Evolutionary conservation across 2,113 vertebrate genomes (phyloP), one percentile per base, ranked within the genome.

Genomic region (Cairina moschata): DNA sequence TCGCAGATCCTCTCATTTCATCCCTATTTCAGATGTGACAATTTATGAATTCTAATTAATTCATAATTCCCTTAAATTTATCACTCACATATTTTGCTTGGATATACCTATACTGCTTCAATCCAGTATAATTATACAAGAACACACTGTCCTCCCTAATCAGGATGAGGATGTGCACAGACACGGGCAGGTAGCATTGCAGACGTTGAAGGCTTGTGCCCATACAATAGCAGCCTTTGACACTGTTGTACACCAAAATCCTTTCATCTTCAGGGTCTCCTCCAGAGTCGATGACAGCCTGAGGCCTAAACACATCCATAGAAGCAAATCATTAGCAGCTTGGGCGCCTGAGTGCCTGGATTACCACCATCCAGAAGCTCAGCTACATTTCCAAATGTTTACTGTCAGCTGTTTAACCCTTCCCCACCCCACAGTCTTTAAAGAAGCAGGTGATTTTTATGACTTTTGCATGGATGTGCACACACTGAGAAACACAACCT

Each of bases 61-160:
- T 73, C 1, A 11, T 25, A 1, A 25, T 58, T 84, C 88, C 62
- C 86, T 65, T 83, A 54, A 90, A 63, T 83, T 93, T 11, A 88
- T 93, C 72, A 1, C 40, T 32, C 75, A 74, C 17, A 3, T 50
- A 46, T 79, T 79, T 63, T 58, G 25, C 90, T 92, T 62, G 75
- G 88, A 6, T 17, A 40, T 40, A 40, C 26, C 26, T 40, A 40
- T 28, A 29, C 26, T 38, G 36, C 25, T 40, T 63, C 36, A 38
- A 23, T 63, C 62, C 11, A 11, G 17, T 29, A 40, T 29, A 65
- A 40, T 84, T 79, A 76, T 13, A 85, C 83, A 89, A 85, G 90
- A 92, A 34, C 15, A 46, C 68, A 92, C 85, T 86, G 88, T 94
- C 87, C 95, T 95, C 89, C 72, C 87, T 97, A 91, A 88, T 90